phyloP scores from a whole-genome alignment of 2,888 invertebrate genomes.

The Xiphydria camelus region DNA sequence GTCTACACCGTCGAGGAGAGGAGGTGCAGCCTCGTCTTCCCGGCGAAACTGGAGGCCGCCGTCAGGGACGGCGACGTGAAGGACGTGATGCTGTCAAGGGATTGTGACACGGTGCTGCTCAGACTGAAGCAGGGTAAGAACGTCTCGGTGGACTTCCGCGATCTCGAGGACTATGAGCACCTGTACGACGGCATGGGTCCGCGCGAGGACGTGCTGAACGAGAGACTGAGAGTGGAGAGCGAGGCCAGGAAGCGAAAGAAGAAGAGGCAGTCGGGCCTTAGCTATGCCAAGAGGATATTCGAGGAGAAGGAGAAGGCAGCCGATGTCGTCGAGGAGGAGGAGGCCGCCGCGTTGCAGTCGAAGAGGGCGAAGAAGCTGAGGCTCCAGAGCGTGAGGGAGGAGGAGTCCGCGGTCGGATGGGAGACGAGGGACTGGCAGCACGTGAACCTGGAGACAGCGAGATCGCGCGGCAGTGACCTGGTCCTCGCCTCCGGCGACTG shows the following conservation, averaged over 20 bases:
- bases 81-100: constrained; percentile 76
- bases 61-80: constrained; percentile 77
- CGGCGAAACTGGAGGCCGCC: constrained; percentile 74
- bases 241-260: constrained; percentile 63
- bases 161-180: constrained; percentile 63
- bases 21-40: constrained; percentile 74
- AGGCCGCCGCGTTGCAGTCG: too few species aligned
- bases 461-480: constrained; percentile 57
- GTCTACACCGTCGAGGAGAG: constrained; percentile 78
- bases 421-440: constrained; percentile 60
- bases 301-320: constrained; percentile 75
- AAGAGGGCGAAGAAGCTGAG: constrained; percentile 55
- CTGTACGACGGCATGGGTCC: constrained; percentile 75
- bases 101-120: constrained; percentile 74
- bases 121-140: constrained; percentile 74
- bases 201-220: constrained; percentile 66
- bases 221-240: constrained; percentile 64
- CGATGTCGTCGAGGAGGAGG: constrained; percentile 67
- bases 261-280: constrained; percentile 68
- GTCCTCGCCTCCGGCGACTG: constrained; percentile 62
- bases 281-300: constrained; percentile 72
- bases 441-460: constrained; percentile 62
- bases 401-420: constrained; percentile 30
- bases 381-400: constrained; percentile 46
- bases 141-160: constrained; percentile 72